phyloP scores from a whole-genome alignment of 2,113 vertebrate genomes.

The Tachuris rubrigastra region DNA sequence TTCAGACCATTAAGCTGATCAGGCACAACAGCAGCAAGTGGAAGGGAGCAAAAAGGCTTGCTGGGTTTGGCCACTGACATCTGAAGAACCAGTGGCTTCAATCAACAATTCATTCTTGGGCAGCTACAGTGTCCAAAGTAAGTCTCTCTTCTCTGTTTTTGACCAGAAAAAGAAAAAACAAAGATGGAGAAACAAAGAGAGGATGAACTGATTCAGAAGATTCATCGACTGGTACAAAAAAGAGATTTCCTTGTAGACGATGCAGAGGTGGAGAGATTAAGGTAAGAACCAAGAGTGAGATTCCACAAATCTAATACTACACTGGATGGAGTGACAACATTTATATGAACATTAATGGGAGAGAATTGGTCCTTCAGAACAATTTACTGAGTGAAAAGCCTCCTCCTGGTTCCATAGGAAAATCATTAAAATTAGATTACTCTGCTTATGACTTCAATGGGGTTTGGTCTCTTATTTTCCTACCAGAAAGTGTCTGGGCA shows the following conservation, averaged over 20 bases:
- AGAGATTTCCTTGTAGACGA: conserved; percentile 98
- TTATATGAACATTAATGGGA: not conserved
- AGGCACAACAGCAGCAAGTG: not conserved
- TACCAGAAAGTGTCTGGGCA: not conserved
- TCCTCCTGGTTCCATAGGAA: not conserved
- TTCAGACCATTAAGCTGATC: not conserved
- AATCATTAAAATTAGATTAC: not conserved
- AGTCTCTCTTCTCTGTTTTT: conserved; percentile 6
- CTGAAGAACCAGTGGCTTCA: not conserved
- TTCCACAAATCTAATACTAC: not conserved
- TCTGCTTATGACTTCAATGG: not conserved
- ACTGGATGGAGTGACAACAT: not conserved
- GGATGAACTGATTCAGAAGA: conserved; percentile 94
- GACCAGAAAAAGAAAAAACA: conserved; percentile 89
- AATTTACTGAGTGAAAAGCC: not conserved
- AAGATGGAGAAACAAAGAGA: conserved; percentile 89
- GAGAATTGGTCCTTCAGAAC: not conserved
- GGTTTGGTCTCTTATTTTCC: not conserved
- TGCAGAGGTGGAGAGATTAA: conserved; percentile 93
- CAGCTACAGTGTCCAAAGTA: not conserved
- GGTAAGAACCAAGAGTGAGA: conserved; percentile 69
- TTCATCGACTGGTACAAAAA: conserved; percentile 95
- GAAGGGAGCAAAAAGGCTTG: not conserved
- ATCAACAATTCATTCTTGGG: not conserved
- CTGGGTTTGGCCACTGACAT: not conserved